Conservation (phyloP, 2,113 vertebrate genomes). For the Ceuthmochares aereus region DNA sequence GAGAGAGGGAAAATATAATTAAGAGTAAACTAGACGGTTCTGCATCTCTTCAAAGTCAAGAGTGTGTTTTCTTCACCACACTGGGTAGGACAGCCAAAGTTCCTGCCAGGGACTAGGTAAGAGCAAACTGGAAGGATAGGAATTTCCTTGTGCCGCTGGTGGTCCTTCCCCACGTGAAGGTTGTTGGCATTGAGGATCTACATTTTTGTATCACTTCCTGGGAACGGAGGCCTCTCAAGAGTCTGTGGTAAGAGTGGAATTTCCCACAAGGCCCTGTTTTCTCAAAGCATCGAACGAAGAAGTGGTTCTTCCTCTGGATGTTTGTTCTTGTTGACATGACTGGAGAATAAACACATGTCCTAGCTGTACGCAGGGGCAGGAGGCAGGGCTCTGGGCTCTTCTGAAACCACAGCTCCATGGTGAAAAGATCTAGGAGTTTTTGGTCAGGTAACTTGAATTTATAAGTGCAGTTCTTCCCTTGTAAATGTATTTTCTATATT, state of each 20-base stretch:
- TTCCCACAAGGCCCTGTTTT: constrained; percentile 4
- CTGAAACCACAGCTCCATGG: background rate
- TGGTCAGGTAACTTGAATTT: background rate
- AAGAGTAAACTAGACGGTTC: background rate
- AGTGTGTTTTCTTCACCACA: background rate
- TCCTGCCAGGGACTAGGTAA: background rate
- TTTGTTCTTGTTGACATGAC: constrained; percentile 10
- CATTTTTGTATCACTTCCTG: background rate
- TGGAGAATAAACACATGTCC: constrained; percentile 25
- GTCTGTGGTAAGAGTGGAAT: constrained; percentile 14
- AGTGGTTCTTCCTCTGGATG: background rate
- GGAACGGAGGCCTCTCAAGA: background rate
- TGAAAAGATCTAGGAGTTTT: background rate
- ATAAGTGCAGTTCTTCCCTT: background rate
- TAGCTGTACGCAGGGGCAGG: background rate
- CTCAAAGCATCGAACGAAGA: background rate
- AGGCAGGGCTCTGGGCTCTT: background rate
- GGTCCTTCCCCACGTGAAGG: background rate
- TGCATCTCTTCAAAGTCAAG: background rate
- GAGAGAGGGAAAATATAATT: background rate
- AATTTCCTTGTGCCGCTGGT: background rate
- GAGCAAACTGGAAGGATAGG: background rate
- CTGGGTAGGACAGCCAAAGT: background rate
- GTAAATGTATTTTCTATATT: background rate
- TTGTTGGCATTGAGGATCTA: background rate